Base-by-base conservation (phyloP, 2,797 vertebrate genomes). In the Echeneis naucrates region DNA sequence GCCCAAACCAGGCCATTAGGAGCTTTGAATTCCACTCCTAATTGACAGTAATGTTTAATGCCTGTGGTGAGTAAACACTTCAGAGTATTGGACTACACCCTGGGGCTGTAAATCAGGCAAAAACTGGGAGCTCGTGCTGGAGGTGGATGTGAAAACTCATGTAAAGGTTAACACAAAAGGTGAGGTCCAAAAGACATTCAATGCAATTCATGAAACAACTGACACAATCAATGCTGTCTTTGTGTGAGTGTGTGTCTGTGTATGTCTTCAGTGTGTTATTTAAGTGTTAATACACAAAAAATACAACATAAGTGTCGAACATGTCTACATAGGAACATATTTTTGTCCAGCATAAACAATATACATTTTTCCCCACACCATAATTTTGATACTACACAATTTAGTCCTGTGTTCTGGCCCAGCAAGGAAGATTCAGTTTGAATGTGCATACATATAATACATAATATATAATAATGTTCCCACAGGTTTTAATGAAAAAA, bases 41-140 rank as follows among this genome's bases (percentile, higher is more conserved):
- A 91, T 91, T 92, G 89, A 91, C 89, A 89, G 88, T 89, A 91
- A 83, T 87, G 86, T 89, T 90, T 91, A 91, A 89, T 88, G 89
- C 82, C 83, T 83, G 84, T 71, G 77, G 83, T 84, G 83, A 89
- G 86, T 90, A 88, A 92, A 92, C 81, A 88, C 84, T 89, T 85
- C 40, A 68, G 76, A 83, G 72, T 68, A 68, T 72, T 68, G 67
- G 80, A 64, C 68, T 74, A 58, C 68, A 82, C 82, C 82, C 84
- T 54, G 68, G 80, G 63, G 81, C 77, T 70, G 70, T 86, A 86
- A 86, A 87, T 90, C 78, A 85, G 51, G n/a, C 23, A 53, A 74
- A 78, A 66, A 55, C 55, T 74, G 75, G 60, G 71, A 72, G 69
- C 30, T 26, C 4, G 23, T 38, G 32, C 63, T 48, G 63, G 75